Evolutionary conservation across 2,113 vertebrate species (phyloP), one percentile per base, ranked within the genome.

Genomic region (Eulemur rufifrons): DNA sequence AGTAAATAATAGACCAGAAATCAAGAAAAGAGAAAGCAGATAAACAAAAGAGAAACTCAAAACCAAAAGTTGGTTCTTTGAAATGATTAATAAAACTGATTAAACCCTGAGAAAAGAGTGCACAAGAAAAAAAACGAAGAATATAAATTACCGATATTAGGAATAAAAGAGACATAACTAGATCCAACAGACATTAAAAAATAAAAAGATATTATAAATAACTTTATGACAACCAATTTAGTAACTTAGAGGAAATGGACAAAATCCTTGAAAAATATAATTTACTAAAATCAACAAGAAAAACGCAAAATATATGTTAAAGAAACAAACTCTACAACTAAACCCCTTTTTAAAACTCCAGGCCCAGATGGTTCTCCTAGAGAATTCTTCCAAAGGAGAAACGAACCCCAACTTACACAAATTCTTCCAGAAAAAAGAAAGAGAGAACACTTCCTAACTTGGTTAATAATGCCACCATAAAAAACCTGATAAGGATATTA

Each of bases 81-180:
- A 93, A 94, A 88, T 97, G 74, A 73, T 92, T 68, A 84, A 23
- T 34, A 85, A 80, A 89, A 94, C 15, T 92, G 34, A 86, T 52
- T 66, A 77, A 63, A 85, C 21, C 14, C 23, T 23, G 39, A 85
- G 21, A 34, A 13, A 96, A 88, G 66, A 77, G 37, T 64, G 17
- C n/a, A n/a, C 3, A 85, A 78, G 77, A 39, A n/a, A 91, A 91
- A 69, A 71, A 34, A 86, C 7, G 77, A 17, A 66, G 15, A 78
- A 82, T 56, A 96, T 17, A 90, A 94, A 94, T 89, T 56, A 94
- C 18, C 17, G 68, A 50, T 34, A 89, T 80, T 64, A 85, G 12
- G 25, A 77, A 80, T 69, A 92, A 95, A 83, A 90, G 42, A 91
- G 34, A 32, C 1, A 12, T 80, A 86, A 91, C 11, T 89, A 73